A percentile compares a stretch with the other conserved stretches of the same genome.
These are phyloP conservation scores for Diadegma fenestrale DNA, from an alignment of 2,888 invertebrate genomes.

Conservation along the genomic window DNA sequence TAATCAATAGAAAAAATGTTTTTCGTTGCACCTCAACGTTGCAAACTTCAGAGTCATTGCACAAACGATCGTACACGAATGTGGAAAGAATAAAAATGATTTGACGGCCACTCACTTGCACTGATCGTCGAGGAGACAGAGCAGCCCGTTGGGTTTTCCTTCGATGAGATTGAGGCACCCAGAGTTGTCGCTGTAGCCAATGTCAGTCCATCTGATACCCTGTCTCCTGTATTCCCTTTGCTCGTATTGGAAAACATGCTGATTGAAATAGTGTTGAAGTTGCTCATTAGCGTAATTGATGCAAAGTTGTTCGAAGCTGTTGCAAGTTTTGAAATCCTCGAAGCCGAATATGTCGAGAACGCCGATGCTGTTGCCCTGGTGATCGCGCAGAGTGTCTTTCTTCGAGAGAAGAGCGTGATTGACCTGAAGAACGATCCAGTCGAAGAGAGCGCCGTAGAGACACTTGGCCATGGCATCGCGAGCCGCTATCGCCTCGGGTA, in stretches of 20 bases:
- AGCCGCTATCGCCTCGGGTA: conserved; percentile 95
- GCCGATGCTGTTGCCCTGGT: conserved; percentile 97
- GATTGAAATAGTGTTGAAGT: conserved; percentile 98
- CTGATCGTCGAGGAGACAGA: conserved; percentile 97
- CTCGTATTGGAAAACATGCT: conserved; percentile 99
- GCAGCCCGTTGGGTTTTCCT: conserved; percentile 94
- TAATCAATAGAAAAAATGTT: no score
- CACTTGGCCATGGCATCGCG: conserved; percentile 99
- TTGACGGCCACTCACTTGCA: conserved; percentile 91
- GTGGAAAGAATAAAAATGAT: background rate
- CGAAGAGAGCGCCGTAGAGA: conserved; percentile 97
- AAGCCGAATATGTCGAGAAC: conserved; percentile 98
- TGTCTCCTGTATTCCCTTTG: conserved; percentile 98
- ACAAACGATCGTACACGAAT: no score
- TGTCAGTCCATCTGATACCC: conserved; percentile 97
- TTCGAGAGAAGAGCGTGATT: conserved; percentile 97
- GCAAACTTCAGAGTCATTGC: no score
- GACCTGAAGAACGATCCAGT: conserved; percentile 97
- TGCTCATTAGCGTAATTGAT: conserved; percentile 99
- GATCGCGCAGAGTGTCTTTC: conserved; percentile 93
- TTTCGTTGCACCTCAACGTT: no score
- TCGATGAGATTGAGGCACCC: conserved; percentile 97
- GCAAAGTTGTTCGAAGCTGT: conserved; percentile 98
- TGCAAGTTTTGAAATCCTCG: conserved; percentile 96
- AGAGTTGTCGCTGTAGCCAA: conserved; percentile 98